Percentiles rank a stretch among this genome's conserved stretches.
phyloP scores from a whole-genome alignment of 2,888 invertebrate genomes.

The Resseliella maxima region DNA sequence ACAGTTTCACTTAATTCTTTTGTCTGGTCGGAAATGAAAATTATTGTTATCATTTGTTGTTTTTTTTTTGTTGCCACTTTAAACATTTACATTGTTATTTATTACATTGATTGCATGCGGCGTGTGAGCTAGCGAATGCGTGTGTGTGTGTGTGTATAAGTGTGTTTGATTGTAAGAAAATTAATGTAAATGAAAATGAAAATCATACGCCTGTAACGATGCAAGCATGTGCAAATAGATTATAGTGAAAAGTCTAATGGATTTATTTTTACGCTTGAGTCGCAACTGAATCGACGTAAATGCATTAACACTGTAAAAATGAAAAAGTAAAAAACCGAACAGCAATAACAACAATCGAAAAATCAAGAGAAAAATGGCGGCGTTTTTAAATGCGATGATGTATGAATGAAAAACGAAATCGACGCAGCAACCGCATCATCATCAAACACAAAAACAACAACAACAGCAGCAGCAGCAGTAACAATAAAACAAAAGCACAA shows the following conservation, averaged over 20 bases:
- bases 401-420: slow-evolving; percentile 51
- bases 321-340: neutral
- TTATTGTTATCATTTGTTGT: slow-evolving; percentile 1
- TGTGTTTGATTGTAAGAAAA: neutral
- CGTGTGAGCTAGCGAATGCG: neutral
- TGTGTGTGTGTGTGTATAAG: neutral
- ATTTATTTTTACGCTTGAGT: slow-evolving; percentile 45
- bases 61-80: neutral
- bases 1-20: slow-evolving; percentile 45
- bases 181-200: slow-evolving; percentile 40
- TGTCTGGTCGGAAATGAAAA: slow-evolving; percentile 48
- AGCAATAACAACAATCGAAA: too few relatives aligned
- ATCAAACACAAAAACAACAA: too few relatives aligned
- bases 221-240: slow-evolving; percentile 5
- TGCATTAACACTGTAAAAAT: neutral
- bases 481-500: neutral
- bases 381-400: neutral
- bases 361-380: neutral
- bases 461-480: neutral
- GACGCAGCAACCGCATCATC: neutral
- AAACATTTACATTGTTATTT: slow-evolving; percentile 1
- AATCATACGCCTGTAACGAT: slow-evolving; percentile 36
- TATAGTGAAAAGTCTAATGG: slow-evolving; percentile 41
- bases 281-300: neutral
- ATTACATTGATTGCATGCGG: neutral